Conservation (phyloP, 2,113 vertebrate species). For the Gadus macrocephalus region DNA sequence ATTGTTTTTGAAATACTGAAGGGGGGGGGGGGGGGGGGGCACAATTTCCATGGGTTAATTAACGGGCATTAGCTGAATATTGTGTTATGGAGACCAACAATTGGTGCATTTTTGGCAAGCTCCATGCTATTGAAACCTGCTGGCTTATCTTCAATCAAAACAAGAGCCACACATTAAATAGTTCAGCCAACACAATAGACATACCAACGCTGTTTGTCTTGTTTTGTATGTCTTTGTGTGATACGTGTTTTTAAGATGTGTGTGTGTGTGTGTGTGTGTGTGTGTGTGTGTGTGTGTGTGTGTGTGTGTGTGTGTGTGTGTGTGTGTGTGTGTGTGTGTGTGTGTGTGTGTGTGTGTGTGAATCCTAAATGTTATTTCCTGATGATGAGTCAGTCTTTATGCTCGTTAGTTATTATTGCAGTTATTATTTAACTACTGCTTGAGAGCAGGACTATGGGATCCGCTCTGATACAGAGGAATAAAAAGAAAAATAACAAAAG, state of each 20-base stretch:
- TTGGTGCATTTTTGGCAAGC: conserved; percentile 43
- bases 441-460: conserved; percentile 23
- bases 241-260: conserved; percentile 6
- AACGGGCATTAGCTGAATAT: conserved; percentile 19
- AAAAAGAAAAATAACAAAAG: background rate
- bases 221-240: conserved; percentile 10
- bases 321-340: no score
- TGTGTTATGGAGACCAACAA: conserved; percentile 38
- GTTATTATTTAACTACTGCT: conserved; percentile 38
- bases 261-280: conserved; percentile 23
- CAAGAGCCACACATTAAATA: conserved; percentile 22
- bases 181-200: conserved; percentile 49
- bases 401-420: conserved; percentile 7
- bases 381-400: conserved; percentile 1
- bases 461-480: conserved; percentile 73
- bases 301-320: no score
- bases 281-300: conserved; percentile 2
- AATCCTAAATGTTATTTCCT: conserved; percentile 13
- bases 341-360: no score
- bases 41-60: conserved; percentile 26
- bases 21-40: conserved; percentile 21
- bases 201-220: conserved; percentile 31
- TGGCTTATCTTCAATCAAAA: conserved; percentile 55
- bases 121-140: conserved; percentile 40
- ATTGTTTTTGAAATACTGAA: no score